A percentile compares a stretch with the other conserved stretches of the same genome.
phyloP scores from a whole-genome alignment of 2,113 vertebrate species.

The Zosterops borbonicus region DNA sequence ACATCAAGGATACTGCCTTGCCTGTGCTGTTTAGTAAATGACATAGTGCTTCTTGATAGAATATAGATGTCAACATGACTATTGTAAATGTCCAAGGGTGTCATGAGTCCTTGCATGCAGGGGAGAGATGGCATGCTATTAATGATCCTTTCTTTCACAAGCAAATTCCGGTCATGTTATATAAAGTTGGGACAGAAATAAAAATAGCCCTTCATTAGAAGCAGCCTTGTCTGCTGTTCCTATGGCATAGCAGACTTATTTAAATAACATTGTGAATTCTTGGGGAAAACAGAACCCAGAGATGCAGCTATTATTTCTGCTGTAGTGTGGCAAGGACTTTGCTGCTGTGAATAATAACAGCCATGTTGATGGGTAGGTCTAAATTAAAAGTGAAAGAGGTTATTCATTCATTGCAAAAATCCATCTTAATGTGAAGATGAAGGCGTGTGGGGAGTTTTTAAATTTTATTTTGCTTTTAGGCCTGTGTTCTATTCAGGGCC shows the following conservation, averaged over 20 bases:
- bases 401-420: conserved; percentile 39
- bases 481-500: neutral
- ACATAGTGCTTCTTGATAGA: neutral
- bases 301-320: conserved; percentile 25
- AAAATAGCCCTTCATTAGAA: conserved; percentile 25
- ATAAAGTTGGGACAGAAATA: conserved; percentile 16
- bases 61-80: conserved; percentile 33
- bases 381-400: conserved; percentile 57
- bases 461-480: neutral
- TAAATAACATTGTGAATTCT: conserved; percentile 28
- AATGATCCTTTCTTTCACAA: conserved; percentile 13
- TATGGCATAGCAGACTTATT: neutral
- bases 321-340: neutral
- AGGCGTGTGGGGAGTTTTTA: neutral
- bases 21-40: neutral
- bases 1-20: neutral
- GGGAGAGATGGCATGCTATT: neutral
- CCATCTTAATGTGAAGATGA: neutral
- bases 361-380: conserved; percentile 5
- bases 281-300: neutral
- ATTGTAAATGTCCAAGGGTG: conserved; percentile 2
- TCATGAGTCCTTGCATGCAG: neutral
- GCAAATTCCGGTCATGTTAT: neutral
- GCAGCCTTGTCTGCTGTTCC: neutral
- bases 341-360: conserved; percentile 45